A percentile compares a stretch with the other conserved stretches of the same genome.
phyloP scores from a whole-genome alignment of 2,797 vertebrate species.

The Lerista edwardsae region DNA sequence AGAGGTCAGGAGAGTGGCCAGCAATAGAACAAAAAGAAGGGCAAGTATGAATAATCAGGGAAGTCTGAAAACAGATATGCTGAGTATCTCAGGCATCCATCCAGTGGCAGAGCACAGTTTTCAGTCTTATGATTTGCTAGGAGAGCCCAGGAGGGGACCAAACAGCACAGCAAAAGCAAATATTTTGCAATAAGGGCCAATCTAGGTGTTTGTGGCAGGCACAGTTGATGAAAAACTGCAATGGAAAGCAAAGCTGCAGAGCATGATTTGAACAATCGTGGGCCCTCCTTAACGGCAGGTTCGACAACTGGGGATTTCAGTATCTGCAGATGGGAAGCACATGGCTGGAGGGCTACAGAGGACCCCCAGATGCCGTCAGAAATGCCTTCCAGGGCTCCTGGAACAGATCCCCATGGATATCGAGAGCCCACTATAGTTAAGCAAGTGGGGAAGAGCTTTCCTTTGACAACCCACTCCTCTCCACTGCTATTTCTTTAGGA shows the following conservation, averaged over 20 bases:
- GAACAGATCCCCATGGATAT: too few species aligned
- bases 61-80: neutral
- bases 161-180: neutral
- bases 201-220: neutral
- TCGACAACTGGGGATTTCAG: too few species aligned
- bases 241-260: neutral
- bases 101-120: conserved; percentile 25
- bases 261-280: too few species aligned
- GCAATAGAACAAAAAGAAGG: conserved; percentile 9
- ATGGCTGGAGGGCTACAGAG: too few species aligned
- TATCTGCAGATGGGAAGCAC: too few species aligned
- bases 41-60: conserved; percentile 25
- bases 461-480: too few species aligned
- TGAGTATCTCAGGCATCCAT: neutral
- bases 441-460: neutral
- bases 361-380: too few species aligned
- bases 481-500: neutral
- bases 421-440: too few species aligned
- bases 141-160: neutral
- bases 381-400: too few species aligned
- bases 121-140: neutral
- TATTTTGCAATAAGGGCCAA: neutral
- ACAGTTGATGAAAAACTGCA: neutral
- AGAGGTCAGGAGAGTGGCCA: neutral
- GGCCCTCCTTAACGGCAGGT: too few species aligned